Evolutionary conservation across 35 echinoderm and acorn worm genomes (phyloP).

Genomic region (Hemicentrotus pulcherrimus): DNA sequence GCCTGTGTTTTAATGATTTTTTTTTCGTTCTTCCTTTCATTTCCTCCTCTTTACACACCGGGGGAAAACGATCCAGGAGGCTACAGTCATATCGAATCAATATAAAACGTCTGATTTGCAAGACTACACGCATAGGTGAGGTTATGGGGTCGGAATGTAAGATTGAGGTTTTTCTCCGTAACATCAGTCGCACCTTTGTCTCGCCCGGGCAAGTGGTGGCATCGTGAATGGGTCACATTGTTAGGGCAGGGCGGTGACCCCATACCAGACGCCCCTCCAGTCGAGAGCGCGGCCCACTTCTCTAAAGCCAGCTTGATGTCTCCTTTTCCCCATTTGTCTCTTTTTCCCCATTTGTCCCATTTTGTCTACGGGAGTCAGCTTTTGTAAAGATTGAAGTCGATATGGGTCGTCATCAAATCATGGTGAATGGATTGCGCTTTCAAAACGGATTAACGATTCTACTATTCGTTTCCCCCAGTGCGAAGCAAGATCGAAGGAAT

Average conservation of each 20-base stretch:
- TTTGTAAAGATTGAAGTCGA: background rate
- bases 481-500: background rate
- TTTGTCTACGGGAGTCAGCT: background rate
- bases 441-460: background rate
- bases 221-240: conserved; percentile 23
- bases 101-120: background rate
- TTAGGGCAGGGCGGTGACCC: conserved; percentile 40
- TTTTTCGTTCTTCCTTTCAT: too few relatives aligned
- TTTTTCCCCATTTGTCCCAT: background rate
- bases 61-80: too few relatives aligned
- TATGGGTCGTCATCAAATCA: background rate
- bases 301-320: conserved; percentile 6
- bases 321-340: background rate
- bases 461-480: background rate
- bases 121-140: background rate
- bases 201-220: background rate
- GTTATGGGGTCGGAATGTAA: conserved; percentile 22
- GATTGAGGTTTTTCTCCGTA: background rate
- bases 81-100: background rate
- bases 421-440: background rate
- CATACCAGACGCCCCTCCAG: conserved; percentile 1
- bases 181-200: conserved; percentile 14
- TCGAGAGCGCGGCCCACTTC: conserved; percentile 11
- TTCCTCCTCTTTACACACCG: too few relatives aligned
- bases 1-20: too few relatives aligned